Evolutionary conservation across 2,113 vertebrate species (phyloP), one percentile per base, ranked within the genome.

Genomic region (Nycticorax nycticorax): DNA sequence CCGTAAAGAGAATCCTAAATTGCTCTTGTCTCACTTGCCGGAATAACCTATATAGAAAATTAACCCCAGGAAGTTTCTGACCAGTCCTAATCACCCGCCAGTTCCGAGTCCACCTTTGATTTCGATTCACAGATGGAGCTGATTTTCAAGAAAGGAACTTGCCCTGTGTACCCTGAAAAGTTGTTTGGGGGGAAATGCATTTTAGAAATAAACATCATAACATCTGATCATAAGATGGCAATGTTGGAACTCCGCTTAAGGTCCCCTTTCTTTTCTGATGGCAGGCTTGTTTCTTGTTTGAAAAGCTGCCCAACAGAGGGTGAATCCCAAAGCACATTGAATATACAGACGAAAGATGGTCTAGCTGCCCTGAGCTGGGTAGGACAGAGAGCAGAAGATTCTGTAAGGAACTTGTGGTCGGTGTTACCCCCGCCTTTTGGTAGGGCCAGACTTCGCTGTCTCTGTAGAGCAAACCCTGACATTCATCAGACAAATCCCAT

Each of bases 111-210:
- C 75, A 76, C 88, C 50, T 92, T 89, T 76, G 57, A 78, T 94
- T 92, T 90, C 37, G 7, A 39, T 57, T 92, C 89, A 88, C 62
- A 89, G 74, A 62, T 55, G 28, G 77, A 92, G 63, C 56, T 76
- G 71, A 73, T 96, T 92, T 89, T 89, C 81, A 82, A 82, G 91
- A 77, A 89, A 43, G 60, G 89, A 95, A 73, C 55, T 91, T 93
- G 85, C 76, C 77, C 50, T 64, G 16, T 66, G 45, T 92, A 39
- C 32, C 26, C 74, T 88, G 62, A 91, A 56, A 93, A 93, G 63
- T 82, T 82, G 73, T 87, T 89, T 57, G 39, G 52, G 24, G 62
- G 67, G 69, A 88, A 89, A 76, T 13, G 53, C 12, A 3, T 89
- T 60, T 95, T 83, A 69, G 81, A 79, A 88, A 53, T 30, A 2